A percentile compares a stretch with the other conserved stretches of the same genome.
These are phyloP conservation scores for Suillia variegata DNA, from an alignment of 2,888 invertebrate species.

Conservation along the genomic window DNA sequence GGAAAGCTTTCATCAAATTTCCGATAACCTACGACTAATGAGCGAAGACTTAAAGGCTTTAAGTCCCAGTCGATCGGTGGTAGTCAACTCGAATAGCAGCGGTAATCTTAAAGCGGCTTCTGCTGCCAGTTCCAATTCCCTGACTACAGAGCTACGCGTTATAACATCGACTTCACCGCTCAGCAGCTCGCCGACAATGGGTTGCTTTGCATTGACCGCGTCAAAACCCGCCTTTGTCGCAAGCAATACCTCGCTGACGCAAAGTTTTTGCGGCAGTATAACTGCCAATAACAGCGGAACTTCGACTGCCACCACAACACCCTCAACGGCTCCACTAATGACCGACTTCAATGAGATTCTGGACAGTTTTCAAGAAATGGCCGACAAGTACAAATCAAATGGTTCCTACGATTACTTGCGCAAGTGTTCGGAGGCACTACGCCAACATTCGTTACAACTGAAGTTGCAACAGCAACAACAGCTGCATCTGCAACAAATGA, in stretches of 20 bases:
- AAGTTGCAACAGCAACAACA: conserved; percentile 50
- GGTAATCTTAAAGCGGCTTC: conserved; percentile 43
- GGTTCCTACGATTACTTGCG: conserved; percentile 61
- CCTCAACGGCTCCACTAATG: conserved; percentile 50
- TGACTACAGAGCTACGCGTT: conserved; percentile 43
- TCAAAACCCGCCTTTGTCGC: conserved; percentile 39
- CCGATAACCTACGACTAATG: conserved; percentile 60
- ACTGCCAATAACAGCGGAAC: no score
- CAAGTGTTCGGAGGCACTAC: conserved; percentile 60
- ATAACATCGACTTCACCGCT: conserved; percentile 46
- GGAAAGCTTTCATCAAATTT: conserved; percentile 60
- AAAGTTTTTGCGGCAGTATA: conserved; percentile 20
- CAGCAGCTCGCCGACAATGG: conserved; percentile 43
- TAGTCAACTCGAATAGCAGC: conserved; percentile 43
- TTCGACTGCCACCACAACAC: conserved; percentile 48
- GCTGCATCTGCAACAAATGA: conserved; percentile 30
- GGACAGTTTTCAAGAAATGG: conserved; percentile 61
- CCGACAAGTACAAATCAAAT: conserved; percentile 59
- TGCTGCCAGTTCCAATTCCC: conserved; percentile 20
- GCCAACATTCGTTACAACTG: conserved; percentile 58
- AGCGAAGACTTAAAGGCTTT: conserved; percentile 59
- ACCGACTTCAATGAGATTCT: conserved; percentile 60
- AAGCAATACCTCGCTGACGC: conserved; percentile 22
- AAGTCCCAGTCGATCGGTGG: conserved; percentile 51
- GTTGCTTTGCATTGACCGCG: conserved; percentile 31